phyloP scores from a whole-genome alignment of 1,140 invertebrate genomes.

The Gryllus bimaculatus region DNA sequence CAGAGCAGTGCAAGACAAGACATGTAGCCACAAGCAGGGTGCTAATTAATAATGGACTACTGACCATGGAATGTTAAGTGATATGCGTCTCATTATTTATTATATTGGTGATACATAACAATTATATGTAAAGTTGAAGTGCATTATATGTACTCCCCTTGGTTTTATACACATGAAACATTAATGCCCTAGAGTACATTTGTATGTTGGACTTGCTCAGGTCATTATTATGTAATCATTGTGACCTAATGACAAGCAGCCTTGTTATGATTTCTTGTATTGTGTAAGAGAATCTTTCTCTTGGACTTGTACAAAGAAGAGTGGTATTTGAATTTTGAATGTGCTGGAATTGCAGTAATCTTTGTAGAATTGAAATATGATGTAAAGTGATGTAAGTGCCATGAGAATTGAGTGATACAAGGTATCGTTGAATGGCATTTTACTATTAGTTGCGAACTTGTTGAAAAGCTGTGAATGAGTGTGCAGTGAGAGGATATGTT shows the following conservation, averaged over 20 bases:
- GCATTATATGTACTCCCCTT: not conserved
- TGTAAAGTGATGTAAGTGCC: not conserved
- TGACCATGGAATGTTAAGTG: not conserved
- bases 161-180: not conserved
- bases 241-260: not conserved
- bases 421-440: not conserved
- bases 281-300: not conserved
- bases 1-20: not conserved
- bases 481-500: not conserved
- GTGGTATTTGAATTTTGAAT: not conserved
- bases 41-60: not conserved
- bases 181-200: not conserved
- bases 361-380: not conserved
- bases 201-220: not conserved
- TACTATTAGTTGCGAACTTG: not conserved
- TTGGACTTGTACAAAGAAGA: not conserved
- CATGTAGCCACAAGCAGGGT: not conserved
- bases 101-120: not conserved
- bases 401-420: not conserved
- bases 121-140: not conserved
- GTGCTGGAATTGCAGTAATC: not conserved
- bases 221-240: not conserved
- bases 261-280: not conserved
- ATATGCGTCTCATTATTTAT: not conserved
- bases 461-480: not conserved